These are phyloP conservation scores for Ligdia adustata DNA, from an alignment of 2,888 invertebrate genomes.

Conservation along the genomic window DNA sequence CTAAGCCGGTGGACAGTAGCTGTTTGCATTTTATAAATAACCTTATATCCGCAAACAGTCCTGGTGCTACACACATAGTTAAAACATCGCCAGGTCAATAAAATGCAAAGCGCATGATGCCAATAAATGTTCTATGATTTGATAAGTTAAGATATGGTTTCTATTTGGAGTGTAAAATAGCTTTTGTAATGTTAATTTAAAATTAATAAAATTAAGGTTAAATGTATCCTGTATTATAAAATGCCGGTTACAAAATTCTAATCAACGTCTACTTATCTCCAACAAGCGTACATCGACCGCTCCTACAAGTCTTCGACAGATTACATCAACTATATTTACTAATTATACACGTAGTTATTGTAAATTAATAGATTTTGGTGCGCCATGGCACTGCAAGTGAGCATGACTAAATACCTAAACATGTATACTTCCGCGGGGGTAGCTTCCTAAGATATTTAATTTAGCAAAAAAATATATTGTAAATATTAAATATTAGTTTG, in stretches of 20 bases:
- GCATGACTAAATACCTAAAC: conserved; percentile 28
- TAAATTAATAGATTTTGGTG: conserved; percentile 30
- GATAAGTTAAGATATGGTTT: too few species aligned
- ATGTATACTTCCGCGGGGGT: conserved; percentile 14
- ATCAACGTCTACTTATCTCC: neutral
- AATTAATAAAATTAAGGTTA: too few species aligned
- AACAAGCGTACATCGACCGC: conserved; percentile 6
- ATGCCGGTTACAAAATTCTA: conserved; percentile 5
- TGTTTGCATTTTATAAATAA: too few species aligned
- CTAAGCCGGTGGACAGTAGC: too few species aligned
- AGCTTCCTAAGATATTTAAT: neutral
- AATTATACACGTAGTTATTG: conserved; percentile 14
- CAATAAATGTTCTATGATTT: too few species aligned
- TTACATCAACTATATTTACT: conserved; percentile 6
- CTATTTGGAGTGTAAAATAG: neutral
- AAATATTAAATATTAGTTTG: neutral
- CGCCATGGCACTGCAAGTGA: conserved; percentile 36
- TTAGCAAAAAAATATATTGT: conserved; percentile 2
- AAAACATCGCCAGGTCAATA: too few species aligned
- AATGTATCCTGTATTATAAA: conserved; percentile 2
- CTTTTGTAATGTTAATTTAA: neutral
- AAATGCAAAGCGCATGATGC: too few species aligned
- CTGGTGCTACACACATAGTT: too few species aligned
- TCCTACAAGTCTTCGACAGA: conserved; percentile 2
- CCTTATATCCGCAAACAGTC: too few species aligned